Conservation (phyloP, 2,113 vertebrate genomes). For the Bagarius yarrelli region DNA sequence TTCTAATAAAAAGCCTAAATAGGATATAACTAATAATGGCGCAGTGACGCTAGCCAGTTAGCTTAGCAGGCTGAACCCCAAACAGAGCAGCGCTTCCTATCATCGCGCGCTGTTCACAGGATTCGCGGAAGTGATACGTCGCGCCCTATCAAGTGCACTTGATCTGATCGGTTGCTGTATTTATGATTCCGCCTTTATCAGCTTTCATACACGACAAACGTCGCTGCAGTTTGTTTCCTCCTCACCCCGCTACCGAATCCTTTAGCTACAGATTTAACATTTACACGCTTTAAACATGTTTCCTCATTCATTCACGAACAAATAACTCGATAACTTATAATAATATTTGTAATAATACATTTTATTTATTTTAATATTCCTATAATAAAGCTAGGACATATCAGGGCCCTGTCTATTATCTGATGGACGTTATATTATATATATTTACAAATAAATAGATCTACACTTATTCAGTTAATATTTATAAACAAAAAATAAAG, state of each 20-base stretch:
- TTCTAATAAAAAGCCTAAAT: background rate
- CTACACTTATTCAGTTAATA: too few species aligned
- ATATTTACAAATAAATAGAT: background rate
- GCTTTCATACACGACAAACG: slow-evolving; percentile 4
- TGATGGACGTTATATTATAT: background rate
- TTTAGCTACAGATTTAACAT: background rate
- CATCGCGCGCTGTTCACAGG: background rate
- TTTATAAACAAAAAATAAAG: too few species aligned
- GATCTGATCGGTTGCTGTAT: accelerated
- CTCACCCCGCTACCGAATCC: slow-evolving; percentile 7
- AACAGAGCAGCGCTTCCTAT: background rate
- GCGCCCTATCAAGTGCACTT: background rate
- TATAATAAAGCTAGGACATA: background rate
- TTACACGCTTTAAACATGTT: background rate
- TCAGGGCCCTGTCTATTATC: background rate
- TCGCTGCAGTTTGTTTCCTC: background rate
- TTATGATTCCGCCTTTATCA: background rate
- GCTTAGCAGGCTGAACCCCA: slow-evolving; percentile 18
- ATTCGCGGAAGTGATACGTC: too few species aligned
- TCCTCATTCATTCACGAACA: background rate
- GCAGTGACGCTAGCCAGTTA: slow-evolving; percentile 46
- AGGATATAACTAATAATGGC: slow-evolving; percentile 35
- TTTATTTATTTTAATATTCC: background rate
- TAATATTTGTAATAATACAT: background rate
- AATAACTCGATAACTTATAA: background rate